Evolutionary conservation across 1,140 invertebrate genomes (phyloP), one percentile per base, ranked within the genome.

Genomic region (Hylaeus volcanicus): DNA sequence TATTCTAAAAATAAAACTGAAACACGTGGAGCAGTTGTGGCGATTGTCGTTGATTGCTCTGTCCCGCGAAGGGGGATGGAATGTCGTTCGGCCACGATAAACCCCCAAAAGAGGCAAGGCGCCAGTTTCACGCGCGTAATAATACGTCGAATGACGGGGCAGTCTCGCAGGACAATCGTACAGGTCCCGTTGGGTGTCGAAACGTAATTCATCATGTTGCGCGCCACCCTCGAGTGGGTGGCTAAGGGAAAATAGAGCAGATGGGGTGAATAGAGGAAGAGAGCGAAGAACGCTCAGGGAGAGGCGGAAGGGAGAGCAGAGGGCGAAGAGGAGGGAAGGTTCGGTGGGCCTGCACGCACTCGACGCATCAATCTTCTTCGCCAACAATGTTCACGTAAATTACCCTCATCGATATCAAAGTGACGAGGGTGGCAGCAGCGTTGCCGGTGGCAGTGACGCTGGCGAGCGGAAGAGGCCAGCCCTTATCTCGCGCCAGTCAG

Each of bases 381-480:
- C 88, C 90, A 89, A 92, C 90, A 92, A 91, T 92, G 89, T 91
- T 90, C 92, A 84, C 91, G 90, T 92, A 92, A 93, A 93, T 93
- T 93, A 93, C 91, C 91, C 89, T 92, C 91, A 91, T 93, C 92
- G 90, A 92, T 93, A 93, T 92, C 89, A 90, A 90, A 90, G 89
- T 88, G 88, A 91, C 88, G 83, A 90, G 83, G 87, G 82, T 85
- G 74, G 66, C 48, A 58, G 45, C 41, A 26, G 80, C 63, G 79
- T 78, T 48, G 68, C 56, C 58, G 81, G 37, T 37, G 41, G 48
- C 51, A 26, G 79, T 81, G 76, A 77, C 48, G 68, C 48, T 68
- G 80, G 72, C 64, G 82, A 26, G 63, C 81, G 78, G 84, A 81
- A 83, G 85, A 87, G 84, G 74, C 77, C 88, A 65, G 79, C 88